These are phyloP conservation scores for Ctenosaura bakeri DNA, from an alignment of 2,797 vertebrate genomes.

Conservation along the genomic window DNA sequence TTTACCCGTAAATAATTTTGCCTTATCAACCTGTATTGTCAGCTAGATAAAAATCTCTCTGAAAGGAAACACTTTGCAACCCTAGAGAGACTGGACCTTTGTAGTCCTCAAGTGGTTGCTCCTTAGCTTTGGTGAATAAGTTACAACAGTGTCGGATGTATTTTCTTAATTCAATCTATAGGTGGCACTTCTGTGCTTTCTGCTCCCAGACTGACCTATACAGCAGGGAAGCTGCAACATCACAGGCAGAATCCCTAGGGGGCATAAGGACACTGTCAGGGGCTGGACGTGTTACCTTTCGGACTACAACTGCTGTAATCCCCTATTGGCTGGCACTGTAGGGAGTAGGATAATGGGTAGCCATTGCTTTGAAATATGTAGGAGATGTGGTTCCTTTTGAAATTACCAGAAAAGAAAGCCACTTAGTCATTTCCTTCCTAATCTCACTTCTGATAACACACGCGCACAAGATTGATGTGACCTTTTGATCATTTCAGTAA, in stretches of 20 bases:
- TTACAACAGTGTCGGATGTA: not conserved
- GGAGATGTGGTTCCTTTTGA: not conserved
- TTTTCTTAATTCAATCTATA: conserved; percentile 24
- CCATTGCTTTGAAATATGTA: not conserved
- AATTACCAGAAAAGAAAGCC: not conserved
- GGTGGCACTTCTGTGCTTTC: conserved; percentile 20
- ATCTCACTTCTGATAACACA: not conserved
- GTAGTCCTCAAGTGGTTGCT: not conserved
- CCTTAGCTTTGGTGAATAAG: not conserved
- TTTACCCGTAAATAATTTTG: not conserved
- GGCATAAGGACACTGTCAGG: not conserved
- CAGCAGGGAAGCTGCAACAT: not conserved
- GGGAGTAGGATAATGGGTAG: not conserved
- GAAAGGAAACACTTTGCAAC: not conserved
- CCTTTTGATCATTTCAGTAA: not conserved
- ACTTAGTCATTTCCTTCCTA: not conserved
- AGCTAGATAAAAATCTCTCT: not conserved
- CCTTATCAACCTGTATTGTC: not conserved
- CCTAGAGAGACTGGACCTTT: not conserved
- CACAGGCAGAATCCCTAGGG: not conserved
- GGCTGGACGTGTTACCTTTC: not conserved
- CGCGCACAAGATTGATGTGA: not conserved
- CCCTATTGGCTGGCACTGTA: not conserved
- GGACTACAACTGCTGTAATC: too few species aligned
- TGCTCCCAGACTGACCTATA: not conserved